phyloP scores from a whole-genome alignment of 2,113 vertebrate genomes.

The Oreochromis tanganicae region DNA sequence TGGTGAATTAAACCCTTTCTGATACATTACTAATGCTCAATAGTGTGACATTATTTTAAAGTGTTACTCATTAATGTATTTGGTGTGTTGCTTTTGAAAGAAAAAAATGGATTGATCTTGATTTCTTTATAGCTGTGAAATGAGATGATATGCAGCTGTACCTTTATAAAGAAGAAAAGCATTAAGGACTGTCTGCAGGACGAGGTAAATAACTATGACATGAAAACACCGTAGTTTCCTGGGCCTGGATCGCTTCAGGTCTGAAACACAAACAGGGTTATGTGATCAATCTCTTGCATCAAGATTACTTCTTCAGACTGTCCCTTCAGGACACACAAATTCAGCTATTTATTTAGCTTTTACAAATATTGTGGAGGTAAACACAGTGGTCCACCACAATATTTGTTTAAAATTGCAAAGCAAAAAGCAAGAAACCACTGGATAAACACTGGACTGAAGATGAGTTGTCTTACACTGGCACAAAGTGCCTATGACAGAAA shows the following conservation, averaged over 20 bases:
- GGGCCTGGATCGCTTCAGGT: slow-evolving; percentile 14
- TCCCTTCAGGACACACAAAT: not conserved
- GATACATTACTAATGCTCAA: not conserved
- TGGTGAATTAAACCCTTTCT: not conserved
- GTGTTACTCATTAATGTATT: not conserved
- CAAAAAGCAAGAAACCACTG: not conserved
- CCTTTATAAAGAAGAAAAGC: slow-evolving; percentile 60
- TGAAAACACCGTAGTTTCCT: slow-evolving; percentile 4
- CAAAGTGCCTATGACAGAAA: no score
- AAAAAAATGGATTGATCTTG: not conserved
- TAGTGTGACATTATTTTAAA: not conserved
- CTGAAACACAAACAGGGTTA: slow-evolving; percentile 38
- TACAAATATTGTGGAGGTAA: not conserved
- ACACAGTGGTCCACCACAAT: no score
- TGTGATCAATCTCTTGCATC: not conserved
- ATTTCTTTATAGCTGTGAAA: not conserved
- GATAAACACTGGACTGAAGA: no score
- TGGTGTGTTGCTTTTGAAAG: not conserved
- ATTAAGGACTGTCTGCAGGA: slow-evolving; percentile 43
- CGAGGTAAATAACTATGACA: slow-evolving; percentile 21
- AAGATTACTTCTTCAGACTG: not conserved
- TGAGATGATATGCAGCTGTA: not conserved
- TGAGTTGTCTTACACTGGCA: no score
- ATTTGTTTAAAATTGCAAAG: not conserved
- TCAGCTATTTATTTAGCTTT: not conserved